A percentile compares a stretch with the other conserved stretches of the same genome.
Evolutionary conservation across 2,888 invertebrate species (phyloP).

Genomic region (Morpho achilles): DNA sequence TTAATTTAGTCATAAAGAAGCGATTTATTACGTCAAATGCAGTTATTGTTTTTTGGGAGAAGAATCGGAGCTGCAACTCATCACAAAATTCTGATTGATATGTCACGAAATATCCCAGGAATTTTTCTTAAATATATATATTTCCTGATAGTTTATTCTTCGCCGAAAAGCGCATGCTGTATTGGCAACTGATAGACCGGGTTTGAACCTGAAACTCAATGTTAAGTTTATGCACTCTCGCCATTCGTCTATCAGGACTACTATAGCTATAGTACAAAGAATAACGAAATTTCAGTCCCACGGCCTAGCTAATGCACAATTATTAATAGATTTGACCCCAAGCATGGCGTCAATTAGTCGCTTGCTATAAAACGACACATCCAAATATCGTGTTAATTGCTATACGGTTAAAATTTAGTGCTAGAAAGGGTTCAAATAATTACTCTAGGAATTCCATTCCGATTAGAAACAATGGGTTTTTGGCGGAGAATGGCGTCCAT

Average conservation of each 20-base stretch:
- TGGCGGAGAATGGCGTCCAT: constrained; percentile 33
- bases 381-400: constrained; percentile 46
- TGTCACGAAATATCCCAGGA: no score
- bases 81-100: no score
- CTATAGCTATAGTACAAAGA: constrained; percentile 4
- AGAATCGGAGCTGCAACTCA: no score
- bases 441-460: constrained; percentile 46
- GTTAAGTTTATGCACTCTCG: no score
- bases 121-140: no score
- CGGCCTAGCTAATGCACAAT: constrained; percentile 33
- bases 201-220: no score
- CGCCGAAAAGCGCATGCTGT: no score
- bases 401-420: constrained; percentile 45
- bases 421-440: constrained; percentile 49
- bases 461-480: constrained; percentile 46
- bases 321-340: constrained; percentile 44
- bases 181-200: no score
- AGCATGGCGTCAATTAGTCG: constrained; percentile 40
- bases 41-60: no score
- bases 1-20: no score
- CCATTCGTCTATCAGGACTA: neutral
- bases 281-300: constrained; percentile 24
- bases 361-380: constrained; percentile 41
- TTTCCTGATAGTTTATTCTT: no score
- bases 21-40: no score